Percentiles rank a stretch among this genome's conserved stretches.
These are phyloP conservation scores for Drosophila busckii DNA, from an alignment of 1,140 invertebrate species.

Conservation along the genomic window DNA sequence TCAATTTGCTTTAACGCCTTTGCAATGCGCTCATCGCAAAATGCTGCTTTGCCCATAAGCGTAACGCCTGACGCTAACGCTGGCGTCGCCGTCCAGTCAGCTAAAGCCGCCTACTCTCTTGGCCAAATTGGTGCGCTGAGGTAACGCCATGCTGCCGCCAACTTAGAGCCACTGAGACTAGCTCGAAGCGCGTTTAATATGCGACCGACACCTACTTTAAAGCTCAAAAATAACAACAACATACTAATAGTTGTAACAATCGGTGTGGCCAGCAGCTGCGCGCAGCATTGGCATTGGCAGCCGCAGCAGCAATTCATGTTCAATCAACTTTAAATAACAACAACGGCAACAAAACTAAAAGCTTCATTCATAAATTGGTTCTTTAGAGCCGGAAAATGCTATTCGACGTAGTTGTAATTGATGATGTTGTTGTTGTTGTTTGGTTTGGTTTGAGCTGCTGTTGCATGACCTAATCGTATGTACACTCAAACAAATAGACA, in stretches of 20 bases:
- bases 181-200: slow-evolving; percentile 46
- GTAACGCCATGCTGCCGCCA: slow-evolving; percentile 56
- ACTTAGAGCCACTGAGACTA: slow-evolving; percentile 25
- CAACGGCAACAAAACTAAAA: no score
- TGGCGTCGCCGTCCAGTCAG: slow-evolving; percentile 21
- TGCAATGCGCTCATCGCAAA: slow-evolving; percentile 55
- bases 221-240: slow-evolving; percentile 47
- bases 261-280: slow-evolving; percentile 25
- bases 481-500: slow-evolving; percentile 3
- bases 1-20: slow-evolving; percentile 30
- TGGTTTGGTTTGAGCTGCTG: slow-evolving; percentile 34
- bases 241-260: slow-evolving; percentile 10
- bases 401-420: slow-evolving; percentile 1
- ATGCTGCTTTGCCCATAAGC: slow-evolving; percentile 23
- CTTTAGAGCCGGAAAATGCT: slow-evolving; percentile 48
- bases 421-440: slow-evolving; percentile 29
- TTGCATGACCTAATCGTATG: slow-evolving; percentile 69
- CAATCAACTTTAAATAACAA: slow-evolving; percentile 34
- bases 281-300: slow-evolving; percentile 6
- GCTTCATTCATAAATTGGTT: slow-evolving; percentile 60
- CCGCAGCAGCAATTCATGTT: slow-evolving; percentile 29
- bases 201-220: slow-evolving; percentile 73
- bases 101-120: slow-evolving; percentile 75
- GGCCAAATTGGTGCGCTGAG: slow-evolving; percentile 73
- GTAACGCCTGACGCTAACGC: slow-evolving; percentile 16